Evolutionary conservation across 2,888 invertebrate species (phyloP).

Genomic region (Hydraecia micacea): DNA sequence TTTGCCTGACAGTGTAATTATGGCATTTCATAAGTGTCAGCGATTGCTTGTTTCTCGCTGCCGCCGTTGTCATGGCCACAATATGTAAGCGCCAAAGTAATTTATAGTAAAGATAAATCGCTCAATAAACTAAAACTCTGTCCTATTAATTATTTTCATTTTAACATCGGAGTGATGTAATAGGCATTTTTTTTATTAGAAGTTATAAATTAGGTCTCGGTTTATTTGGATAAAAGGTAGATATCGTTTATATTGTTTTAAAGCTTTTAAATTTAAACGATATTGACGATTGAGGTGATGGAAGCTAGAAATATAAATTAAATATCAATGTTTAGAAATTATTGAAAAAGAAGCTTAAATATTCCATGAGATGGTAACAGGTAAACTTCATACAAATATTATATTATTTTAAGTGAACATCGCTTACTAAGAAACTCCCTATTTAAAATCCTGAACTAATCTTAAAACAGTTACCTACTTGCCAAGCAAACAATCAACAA

Average conservation of each 20-base stretch:
- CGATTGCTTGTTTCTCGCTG: background rate
- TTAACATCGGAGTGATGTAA: conserved; percentile 53
- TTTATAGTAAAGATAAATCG: conserved; percentile 68
- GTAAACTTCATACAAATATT: background rate
- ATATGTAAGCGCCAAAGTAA: conserved; percentile 60
- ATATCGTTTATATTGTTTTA: conserved; percentile 53
- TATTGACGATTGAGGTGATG: background rate
- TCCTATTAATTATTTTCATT: conserved; percentile 63
- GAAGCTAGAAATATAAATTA: background rate
- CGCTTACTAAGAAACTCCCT: background rate
- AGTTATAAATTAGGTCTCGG: conserved; percentile 60
- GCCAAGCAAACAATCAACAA: conserved; percentile 53
- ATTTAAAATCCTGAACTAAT: conserved; percentile 14
- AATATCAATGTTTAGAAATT: background rate
- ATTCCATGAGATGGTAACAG: background rate
- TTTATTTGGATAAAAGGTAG: conserved; percentile 56
- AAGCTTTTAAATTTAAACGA: conserved; percentile 21
- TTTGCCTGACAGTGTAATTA: background rate
- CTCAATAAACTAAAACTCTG: conserved; percentile 60
- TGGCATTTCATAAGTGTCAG: background rate
- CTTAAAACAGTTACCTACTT: conserved; percentile 23
- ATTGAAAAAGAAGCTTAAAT: background rate
- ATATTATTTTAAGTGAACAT: background rate
- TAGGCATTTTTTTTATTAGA: conserved; percentile 48
- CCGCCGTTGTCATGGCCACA: conserved; percentile 46